phyloP scores from a whole-genome alignment of 2,888 invertebrate species.

The Listrodromus nycthemerus region DNA sequence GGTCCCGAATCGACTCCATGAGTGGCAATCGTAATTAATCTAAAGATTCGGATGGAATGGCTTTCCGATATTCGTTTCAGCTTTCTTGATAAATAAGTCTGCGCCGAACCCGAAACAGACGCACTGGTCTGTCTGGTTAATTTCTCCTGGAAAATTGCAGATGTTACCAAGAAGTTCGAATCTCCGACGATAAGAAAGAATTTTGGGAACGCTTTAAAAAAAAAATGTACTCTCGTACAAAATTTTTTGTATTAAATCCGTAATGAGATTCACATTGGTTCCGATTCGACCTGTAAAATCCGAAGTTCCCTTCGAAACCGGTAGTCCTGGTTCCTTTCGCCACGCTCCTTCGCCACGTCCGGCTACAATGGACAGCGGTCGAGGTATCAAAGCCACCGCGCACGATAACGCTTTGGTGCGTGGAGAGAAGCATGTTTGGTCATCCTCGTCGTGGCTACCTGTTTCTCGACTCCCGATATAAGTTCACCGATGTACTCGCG shows the following conservation, averaged over 20 bases:
- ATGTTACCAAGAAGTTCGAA: not conserved
- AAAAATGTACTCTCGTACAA: not conserved
- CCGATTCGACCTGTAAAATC: slow-evolving; percentile 24
- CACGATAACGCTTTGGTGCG: slow-evolving; percentile 47
- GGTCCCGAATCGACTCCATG: not conserved
- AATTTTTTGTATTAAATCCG: not conserved
- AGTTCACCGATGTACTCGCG: not conserved
- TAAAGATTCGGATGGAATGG: not conserved
- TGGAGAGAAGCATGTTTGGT: slow-evolving; percentile 50
- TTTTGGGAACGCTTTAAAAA: not conserved
- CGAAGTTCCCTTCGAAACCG: slow-evolving; percentile 35
- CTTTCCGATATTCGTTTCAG: slow-evolving; percentile 1
- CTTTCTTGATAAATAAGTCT: not conserved
- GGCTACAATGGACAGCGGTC: slow-evolving; percentile 50
- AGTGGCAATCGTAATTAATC: slow-evolving; percentile 17
- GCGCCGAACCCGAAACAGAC: not conserved
- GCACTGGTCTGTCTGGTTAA: not conserved
- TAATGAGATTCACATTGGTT: slow-evolving; percentile 12
- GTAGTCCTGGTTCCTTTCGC: slow-evolving; percentile 55
- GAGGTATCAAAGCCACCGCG: slow-evolving; percentile 6
- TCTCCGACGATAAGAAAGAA: not conserved
- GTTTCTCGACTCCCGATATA: slow-evolving; percentile 39
- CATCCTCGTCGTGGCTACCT: slow-evolving; percentile 51
- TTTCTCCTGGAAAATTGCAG: not conserved
- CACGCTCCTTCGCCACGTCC: slow-evolving; percentile 47